Evolutionary conservation across 2,888 invertebrate genomes (phyloP).

Genomic region (Platerodrilus igneus): DNA sequence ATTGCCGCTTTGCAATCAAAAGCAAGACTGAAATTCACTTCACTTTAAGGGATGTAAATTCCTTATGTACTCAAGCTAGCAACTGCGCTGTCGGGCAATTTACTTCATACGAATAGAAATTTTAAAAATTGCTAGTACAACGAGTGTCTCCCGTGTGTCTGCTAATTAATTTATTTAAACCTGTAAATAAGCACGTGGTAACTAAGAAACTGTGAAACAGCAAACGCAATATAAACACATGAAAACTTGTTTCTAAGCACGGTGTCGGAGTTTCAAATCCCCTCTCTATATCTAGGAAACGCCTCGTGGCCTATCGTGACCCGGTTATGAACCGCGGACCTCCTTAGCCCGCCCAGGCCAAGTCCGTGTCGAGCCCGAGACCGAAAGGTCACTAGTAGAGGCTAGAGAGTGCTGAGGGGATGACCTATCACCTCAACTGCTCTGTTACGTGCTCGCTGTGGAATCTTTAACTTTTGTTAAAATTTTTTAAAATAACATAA

Average conservation of each 20-base stretch:
- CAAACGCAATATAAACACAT: too few species aligned
- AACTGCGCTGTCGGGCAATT: too few species aligned
- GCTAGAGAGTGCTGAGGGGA: conserved; percentile 50
- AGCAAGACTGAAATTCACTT: too few species aligned
- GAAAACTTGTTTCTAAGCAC: conserved; percentile 19
- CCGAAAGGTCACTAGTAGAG: conserved; percentile 52
- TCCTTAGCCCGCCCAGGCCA: conserved; percentile 50
- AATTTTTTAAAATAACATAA: conserved; percentile 23
- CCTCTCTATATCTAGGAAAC: conserved; percentile 36
- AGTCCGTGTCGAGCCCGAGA: conserved; percentile 49
- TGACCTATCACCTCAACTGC: conserved; percentile 50
- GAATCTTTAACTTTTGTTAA: conserved; percentile 28
- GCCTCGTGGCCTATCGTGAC: conserved; percentile 50
- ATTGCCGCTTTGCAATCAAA: too few species aligned
- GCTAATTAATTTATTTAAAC: too few species aligned
- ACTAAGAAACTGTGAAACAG: too few species aligned
- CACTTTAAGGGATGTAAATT: too few species aligned
- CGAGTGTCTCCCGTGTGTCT: too few species aligned
- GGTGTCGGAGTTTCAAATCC: conserved; percentile 22
- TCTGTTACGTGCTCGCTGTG: conserved; percentile 38
- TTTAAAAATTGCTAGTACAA: too few species aligned
- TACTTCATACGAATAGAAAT: too few species aligned
- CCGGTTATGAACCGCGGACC: conserved; percentile 49
- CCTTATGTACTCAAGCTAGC: too few species aligned
- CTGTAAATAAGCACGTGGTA: too few species aligned